Evolutionary conservation across 2,113 vertebrate genomes (phyloP).

Genomic region (Xiphophorus maculatus): DNA sequence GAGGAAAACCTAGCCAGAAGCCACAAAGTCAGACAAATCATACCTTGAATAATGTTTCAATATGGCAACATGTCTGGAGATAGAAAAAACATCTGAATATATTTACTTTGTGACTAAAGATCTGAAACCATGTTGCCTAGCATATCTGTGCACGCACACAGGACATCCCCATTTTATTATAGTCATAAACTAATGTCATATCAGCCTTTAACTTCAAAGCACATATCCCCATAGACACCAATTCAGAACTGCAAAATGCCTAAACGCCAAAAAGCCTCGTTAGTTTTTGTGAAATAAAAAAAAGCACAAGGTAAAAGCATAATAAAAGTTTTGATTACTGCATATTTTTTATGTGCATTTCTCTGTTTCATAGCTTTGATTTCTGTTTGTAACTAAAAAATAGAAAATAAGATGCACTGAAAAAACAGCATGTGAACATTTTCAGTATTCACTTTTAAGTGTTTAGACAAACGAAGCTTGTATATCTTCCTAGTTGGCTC

Average conservation of each 20-base stretch:
- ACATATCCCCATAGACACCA: background rate
- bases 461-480: slow-evolving; percentile 39
- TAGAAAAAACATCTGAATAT: slow-evolving; percentile 5
- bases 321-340: background rate
- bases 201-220: slow-evolving; percentile 3
- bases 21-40: slow-evolving; percentile 31
- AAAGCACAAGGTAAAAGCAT: background rate
- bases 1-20: slow-evolving; percentile 20
- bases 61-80: slow-evolving; percentile 30
- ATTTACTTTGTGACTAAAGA: too few relatives aligned
- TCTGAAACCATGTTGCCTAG: background rate
- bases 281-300: background rate
- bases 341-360: too few relatives aligned
- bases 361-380: background rate
- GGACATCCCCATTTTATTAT: background rate
- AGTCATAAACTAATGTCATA: slow-evolving; percentile 5
- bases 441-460: slow-evolving; percentile 39
- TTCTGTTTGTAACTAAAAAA: background rate
- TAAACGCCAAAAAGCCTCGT: too few relatives aligned
- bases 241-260: too few relatives aligned
- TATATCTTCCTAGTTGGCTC: slow-evolving; percentile 40
- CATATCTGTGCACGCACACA: background rate
- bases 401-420: background rate
- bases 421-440: background rate
- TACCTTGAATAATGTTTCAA: slow-evolving; percentile 35